A percentile compares a stretch with the other conserved stretches of the same genome.
Evolutionary conservation across 2,888 invertebrate species (phyloP).

Genomic region (Lumbricus terrestris): DNA sequence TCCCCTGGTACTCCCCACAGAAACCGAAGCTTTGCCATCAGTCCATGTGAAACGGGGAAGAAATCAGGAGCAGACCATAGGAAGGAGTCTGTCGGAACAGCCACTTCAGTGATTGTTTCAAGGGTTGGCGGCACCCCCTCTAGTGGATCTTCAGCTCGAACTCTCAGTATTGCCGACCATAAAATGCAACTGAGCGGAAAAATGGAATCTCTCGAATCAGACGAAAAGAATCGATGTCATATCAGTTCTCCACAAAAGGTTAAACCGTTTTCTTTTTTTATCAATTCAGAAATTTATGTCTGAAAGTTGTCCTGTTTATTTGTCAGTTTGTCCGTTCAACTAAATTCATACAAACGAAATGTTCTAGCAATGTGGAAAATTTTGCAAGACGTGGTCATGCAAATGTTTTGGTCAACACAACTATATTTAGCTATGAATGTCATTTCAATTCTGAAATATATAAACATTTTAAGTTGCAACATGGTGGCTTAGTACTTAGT

Average conservation of each 20-base stretch:
- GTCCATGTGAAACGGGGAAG: slow-evolving; percentile 17
- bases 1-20: not conserved
- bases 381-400: too few relatives aligned
- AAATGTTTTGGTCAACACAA: too few relatives aligned
- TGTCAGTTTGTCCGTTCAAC: too few relatives aligned
- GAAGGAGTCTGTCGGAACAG: slow-evolving; percentile 11
- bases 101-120: slow-evolving; percentile 19
- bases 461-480: too few relatives aligned
- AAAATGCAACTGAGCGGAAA: slow-evolving; percentile 16
- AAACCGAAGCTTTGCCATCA: slow-evolving; percentile 8
- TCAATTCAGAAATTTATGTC: not conserved
- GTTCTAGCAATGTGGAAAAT: too few relatives aligned
- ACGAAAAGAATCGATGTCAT: slow-evolving; percentile 8
- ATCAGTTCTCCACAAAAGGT: slow-evolving; percentile 13
- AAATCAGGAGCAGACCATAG: not conserved
- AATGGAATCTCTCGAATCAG: not conserved
- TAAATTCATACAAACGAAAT: too few relatives aligned
- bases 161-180: slow-evolving; percentile 27
- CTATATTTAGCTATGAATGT: too few relatives aligned
- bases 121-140: not conserved
- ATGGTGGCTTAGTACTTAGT: too few relatives aligned
- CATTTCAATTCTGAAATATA: too few relatives aligned
- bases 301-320: too few relatives aligned
- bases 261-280: not conserved
- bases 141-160: slow-evolving; percentile 27